Base-by-base conservation (phyloP, 2,113 vertebrate species). In the Gymnogyps californianus region DNA sequence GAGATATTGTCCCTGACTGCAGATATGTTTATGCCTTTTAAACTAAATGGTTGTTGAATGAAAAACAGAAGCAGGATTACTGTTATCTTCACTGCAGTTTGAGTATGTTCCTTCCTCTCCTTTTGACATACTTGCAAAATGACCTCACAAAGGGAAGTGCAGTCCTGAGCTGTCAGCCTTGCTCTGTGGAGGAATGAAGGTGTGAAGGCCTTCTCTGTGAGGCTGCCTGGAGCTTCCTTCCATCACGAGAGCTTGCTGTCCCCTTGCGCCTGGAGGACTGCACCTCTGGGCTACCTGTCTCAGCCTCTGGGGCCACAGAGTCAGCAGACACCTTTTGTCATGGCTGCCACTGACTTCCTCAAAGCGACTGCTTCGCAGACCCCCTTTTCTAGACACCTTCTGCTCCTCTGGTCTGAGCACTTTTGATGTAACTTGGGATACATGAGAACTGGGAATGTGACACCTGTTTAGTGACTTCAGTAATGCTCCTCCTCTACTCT, bases 181-280 rank as follows among this genome's bases (percentile, higher is more conserved):
- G n/a, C 6, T 54, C n/a, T 51, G 6, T 76, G 57, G 18, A 66
- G 38, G 46, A 58, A 49, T n/a, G 14, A 52, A 42, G 6, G 16
- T 28, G 6, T 64, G 38, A 38, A 38, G 38, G 38, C 22, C 17
- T 36, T 58, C 19, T 38, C 14, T 79, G 18, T 40, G 42, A 71
- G 46, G 21, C 34, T 0, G 0, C 18, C 29, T 42, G 24, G 36
- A 67, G 9, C n/a, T 69, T 86, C 9, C 32, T 55, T 75, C 31
- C 16, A 7, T 14, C 55, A 16, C 0, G 1, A 87, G 54, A 16
- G 4, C 46, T 67, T 51, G 31, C 13, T 7, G 1, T 36, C 9
- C 24, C 31, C 13, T 51, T 51, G 28, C 6, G 3, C 16, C n/a
- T 72, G 44, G 16, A 76, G 25, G 34, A 36, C 17, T 0, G 0